Base-by-base conservation (phyloP, 2,113 vertebrate species). In the Cichladusa arquata region DNA sequence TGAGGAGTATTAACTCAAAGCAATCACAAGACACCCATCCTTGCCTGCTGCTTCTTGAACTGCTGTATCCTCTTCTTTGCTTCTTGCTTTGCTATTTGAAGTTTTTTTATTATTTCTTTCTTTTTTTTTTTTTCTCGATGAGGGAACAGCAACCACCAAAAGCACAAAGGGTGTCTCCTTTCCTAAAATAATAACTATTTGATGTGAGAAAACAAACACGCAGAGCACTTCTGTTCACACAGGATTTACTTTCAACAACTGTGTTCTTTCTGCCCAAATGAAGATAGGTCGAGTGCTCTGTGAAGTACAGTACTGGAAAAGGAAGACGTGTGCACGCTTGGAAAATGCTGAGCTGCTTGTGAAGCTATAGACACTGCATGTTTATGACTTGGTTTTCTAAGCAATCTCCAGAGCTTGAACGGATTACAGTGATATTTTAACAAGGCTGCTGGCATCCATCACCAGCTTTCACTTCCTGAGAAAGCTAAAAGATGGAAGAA, bases 1-100 rank as follows among this genome's bases (percentile, higher is more conserved):
- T 42, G 91, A 97, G 96, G 97, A 98, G 60, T 58, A 87, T 96
- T 96, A 97, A 90, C 88, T 97, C 96, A 93, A 96, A 96, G 96
- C 91, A 95, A 94, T 94, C 95, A 89, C 38, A 51, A 95, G 95
- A 95, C 93, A 93, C 95, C 94, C 94, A 70, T 44, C 33, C n/a
- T 86, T 90, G 85, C 92, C 94, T 91, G 96, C 93, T 93, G 94
- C 84, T 81, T 90, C 79, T 90, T 89, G 62, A 48, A 20, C 83
- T 74, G 70, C 61, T 87, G 29, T 84, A 67, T 69, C 69, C 69
- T 74, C 54, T 47, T 87, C 91, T 86, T 91, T 92, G 69, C 81
- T 90, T 67, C 60, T 40, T 86, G 74, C 47, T 86, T 96, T 76
- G 77, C 73, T 73, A 20, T 90, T 53, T 86, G 84, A 92, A 90